Evolutionary conservation across 2,113 vertebrate species (phyloP), one percentile per base, ranked within the genome.

Genomic region (Takifugu bimaculatus): DNA sequence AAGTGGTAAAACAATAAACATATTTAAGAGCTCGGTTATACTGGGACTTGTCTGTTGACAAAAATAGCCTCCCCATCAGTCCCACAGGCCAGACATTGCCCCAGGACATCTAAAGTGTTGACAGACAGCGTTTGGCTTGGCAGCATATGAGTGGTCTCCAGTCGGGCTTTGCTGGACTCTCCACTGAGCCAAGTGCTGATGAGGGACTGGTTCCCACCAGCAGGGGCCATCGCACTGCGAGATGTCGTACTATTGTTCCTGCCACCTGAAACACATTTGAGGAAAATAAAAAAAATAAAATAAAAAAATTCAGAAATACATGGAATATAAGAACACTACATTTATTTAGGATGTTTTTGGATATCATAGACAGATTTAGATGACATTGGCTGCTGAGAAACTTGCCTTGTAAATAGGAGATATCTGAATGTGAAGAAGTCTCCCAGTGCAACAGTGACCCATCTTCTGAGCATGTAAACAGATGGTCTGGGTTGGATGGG

Each of bases 381-480:
- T 35, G 32, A 35, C 32, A 6, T 35, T 35, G 20, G 20, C 20
- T 20, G 32, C 32, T 35, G 32, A 39, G 2, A 10, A 39, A 10
- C 7, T 39, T 88, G 91, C 96, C 93, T 91, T 94, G 93, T 79
- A 98, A 89, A 70, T 96, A 94, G 6, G 93, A 94, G 56, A 92
- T 92, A 49, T 96, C 95, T 72, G 92, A 89, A 0, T 87, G 88
- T 63, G 89, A 72, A 6, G 93, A 93, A n/a, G 92, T 92, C 81
- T 96, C 93, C 96, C 97, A 98, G 25, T 98, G 96, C 86, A 97
- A 93, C 59, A 99, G 87, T 29, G 97, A 96, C 12, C 97, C 97
- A 56, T 99, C 97, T 82, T 99, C 96, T 59, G 97, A 98, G 81
- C 96, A 99, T 0, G 96, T 95, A 83, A 99, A 98, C 63, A 99